phyloP scores from a whole-genome alignment of 2,797 vertebrate genomes.

The Muraenolepis orangiensis region DNA sequence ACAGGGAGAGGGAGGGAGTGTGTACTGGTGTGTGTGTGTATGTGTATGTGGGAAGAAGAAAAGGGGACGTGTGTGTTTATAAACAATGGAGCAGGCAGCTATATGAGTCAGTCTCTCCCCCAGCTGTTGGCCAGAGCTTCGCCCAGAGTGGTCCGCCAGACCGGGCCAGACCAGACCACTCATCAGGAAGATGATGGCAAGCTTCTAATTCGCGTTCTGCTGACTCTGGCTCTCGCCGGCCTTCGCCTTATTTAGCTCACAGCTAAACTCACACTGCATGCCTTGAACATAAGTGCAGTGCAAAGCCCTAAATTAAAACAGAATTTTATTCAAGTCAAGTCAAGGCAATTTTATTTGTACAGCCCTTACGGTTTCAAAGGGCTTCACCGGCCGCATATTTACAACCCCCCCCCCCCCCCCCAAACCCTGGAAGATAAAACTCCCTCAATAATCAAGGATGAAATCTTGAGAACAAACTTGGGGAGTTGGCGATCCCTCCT shows the following conservation, averaged over 20 bases:
- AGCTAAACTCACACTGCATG: conserved; percentile 41
- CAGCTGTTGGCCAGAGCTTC: conserved; percentile 58
- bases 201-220: conserved; percentile 52
- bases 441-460: no score
- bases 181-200: conserved; percentile 50
- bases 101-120: conserved; percentile 69
- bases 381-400: no score
- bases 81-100: conserved; percentile 38
- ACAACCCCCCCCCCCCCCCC: no score
- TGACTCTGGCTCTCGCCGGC: conserved; percentile 44
- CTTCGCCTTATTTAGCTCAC: conserved; percentile 39
- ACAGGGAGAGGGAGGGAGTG: not conserved
- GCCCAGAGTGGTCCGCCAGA: conserved; percentile 33
- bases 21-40: conserved; percentile 4
- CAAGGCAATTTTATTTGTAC: not conserved
- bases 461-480: no score
- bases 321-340: conserved; percentile 7
- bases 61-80: conserved; percentile 58
- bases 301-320: conserved; percentile 1
- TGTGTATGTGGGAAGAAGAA: conserved; percentile 2
- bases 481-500: no score
- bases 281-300: conserved; percentile 26
- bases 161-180: conserved; percentile 43
- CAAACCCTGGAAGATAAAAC: no score
- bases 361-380: no score